Conservation (phyloP, 2,113 vertebrate species). For the Perca fluviatilis region DNA sequence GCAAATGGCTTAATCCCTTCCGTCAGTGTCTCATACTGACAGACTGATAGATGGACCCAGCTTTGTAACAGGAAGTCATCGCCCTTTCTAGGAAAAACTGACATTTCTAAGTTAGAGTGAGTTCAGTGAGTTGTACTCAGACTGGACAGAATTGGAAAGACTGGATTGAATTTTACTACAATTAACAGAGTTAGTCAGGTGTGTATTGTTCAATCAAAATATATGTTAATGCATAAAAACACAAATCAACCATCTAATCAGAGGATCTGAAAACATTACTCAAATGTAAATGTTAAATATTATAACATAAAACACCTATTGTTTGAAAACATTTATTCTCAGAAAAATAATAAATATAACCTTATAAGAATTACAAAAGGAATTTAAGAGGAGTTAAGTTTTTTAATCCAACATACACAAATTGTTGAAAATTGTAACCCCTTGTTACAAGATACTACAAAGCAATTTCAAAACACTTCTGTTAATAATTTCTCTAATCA, state of each 20-base stretch:
- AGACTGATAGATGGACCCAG: constrained; percentile 54
- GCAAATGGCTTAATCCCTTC: constrained; percentile 66
- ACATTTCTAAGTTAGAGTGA: background rate
- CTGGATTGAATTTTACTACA: background rate
- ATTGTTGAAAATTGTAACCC: background rate
- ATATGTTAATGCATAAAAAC: background rate
- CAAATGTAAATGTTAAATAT: background rate
- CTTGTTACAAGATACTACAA: background rate
- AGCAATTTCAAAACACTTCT: background rate
- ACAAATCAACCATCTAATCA: background rate
- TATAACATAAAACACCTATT: background rate
- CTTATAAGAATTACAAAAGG: background rate
- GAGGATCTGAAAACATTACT: background rate
- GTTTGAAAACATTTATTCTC: background rate
- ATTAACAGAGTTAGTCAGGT: background rate
- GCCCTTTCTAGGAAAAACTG: constrained; percentile 22
- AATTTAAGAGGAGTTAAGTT: background rate
- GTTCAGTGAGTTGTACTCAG: background rate
- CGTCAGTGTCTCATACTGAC: constrained; percentile 61
- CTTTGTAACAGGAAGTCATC: constrained; percentile 38
- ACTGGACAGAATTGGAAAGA: constrained; percentile 7
- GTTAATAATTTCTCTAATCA: background rate
- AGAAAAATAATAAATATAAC: background rate
- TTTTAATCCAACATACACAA: background rate
- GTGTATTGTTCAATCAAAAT: background rate